These are phyloP conservation scores for Parasteatoda tepidariorum DNA, from an alignment of 1,140 invertebrate genomes.

Conservation along the genomic window DNA sequence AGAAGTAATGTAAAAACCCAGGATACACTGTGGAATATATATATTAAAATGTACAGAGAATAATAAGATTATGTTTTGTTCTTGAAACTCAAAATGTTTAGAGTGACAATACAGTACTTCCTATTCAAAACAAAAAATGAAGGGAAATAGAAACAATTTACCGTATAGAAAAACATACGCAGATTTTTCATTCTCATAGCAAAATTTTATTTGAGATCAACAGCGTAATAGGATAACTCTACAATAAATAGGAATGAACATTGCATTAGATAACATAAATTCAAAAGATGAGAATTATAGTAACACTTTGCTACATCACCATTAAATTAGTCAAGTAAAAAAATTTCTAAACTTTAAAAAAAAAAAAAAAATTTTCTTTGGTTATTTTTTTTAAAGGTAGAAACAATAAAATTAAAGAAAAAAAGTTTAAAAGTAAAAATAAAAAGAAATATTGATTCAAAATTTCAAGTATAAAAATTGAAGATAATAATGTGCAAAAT, in stretches of 20 bases:
- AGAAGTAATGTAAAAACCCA: slow-evolving; percentile 15
- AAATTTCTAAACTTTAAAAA: too few species aligned
- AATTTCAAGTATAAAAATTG: too few species aligned
- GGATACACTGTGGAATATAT: slow-evolving; percentile 50
- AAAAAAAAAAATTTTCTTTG: too few species aligned
- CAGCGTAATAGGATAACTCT: slow-evolving; percentile 21
- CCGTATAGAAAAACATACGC: slow-evolving; percentile 24
- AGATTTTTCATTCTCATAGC: slow-evolving; percentile 15
- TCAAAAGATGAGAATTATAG: too few species aligned
- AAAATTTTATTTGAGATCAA: slow-evolving; percentile 28
- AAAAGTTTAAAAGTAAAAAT: too few species aligned
- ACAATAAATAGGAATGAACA: slow-evolving; percentile 39
- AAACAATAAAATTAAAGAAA: too few species aligned
- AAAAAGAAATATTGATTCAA: too few species aligned
- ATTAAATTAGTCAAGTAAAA: too few species aligned
- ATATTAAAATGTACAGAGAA: slow-evolving; percentile 22
- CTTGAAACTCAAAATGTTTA: slow-evolving; percentile 14
- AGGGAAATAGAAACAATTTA: slow-evolving; percentile 36
- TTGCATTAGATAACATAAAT: not conserved
- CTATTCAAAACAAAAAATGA: slow-evolving; percentile 18
- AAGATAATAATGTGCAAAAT: too few species aligned
- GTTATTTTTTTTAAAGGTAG: too few species aligned
- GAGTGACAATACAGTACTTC: not conserved
- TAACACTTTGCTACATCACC: too few species aligned
- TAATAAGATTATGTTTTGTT: not conserved